phyloP scores from a whole-genome alignment of 1,140 invertebrate genomes.

The Pseudomyrmex flavicornis region DNA sequence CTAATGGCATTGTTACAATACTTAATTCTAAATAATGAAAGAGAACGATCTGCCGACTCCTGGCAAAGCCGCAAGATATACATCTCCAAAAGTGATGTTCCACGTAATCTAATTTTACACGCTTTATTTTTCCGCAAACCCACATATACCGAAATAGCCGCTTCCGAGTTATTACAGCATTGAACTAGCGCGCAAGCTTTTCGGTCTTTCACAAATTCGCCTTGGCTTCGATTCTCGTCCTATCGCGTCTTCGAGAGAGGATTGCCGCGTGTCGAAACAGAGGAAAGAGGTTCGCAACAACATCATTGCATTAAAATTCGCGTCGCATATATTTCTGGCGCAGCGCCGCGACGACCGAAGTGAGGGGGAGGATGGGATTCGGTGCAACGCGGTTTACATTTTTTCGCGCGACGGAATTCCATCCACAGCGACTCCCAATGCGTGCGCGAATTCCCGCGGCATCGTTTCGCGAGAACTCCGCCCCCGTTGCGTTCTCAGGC shows the following conservation, averaged over 20 bases:
- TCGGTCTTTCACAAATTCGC: slow-evolving; percentile 24
- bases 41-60: too few species aligned
- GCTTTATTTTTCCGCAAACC: slow-evolving; percentile 42
- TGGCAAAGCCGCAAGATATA: background rate
- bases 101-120: slow-evolving; percentile 1
- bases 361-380: background rate
- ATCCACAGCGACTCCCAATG: slow-evolving; percentile 22
- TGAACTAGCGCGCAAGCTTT: slow-evolving; percentile 35
- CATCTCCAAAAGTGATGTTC: background rate
- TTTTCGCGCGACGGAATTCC: slow-evolving; percentile 5
- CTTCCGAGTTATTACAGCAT: slow-evolving; percentile 48
- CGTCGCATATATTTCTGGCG: slow-evolving; percentile 30
- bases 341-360: background rate
- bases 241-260: slow-evolving; percentile 19
- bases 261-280: background rate
- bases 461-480: slow-evolving; percentile 15
- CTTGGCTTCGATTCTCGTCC: slow-evolving; percentile 49
- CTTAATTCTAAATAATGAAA: background rate
- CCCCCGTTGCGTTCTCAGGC: slow-evolving; percentile 16
- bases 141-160: slow-evolving; percentile 14
- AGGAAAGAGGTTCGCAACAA: too few species aligned
- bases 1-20: background rate
- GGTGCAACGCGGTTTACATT: background rate
- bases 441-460: slow-evolving; percentile 24
- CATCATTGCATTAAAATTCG: slow-evolving; percentile 44